phyloP scores from a whole-genome alignment of 1,140 invertebrate species.

The Listronotus oregonensis region DNA sequence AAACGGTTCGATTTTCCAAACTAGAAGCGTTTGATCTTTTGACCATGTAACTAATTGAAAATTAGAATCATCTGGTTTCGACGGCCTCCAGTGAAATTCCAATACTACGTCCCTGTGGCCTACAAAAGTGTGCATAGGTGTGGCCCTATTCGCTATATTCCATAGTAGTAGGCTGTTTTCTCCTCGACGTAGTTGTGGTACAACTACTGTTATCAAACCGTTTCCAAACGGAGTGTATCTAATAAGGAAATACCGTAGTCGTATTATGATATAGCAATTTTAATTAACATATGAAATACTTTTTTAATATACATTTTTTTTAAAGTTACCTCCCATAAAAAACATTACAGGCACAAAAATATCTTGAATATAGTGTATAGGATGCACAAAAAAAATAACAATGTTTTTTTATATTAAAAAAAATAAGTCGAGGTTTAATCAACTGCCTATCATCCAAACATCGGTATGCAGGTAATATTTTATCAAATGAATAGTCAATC shows the following conservation, averaged over 20 bases:
- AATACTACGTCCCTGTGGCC: conserved; percentile 93
- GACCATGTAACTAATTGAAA: conserved; percentile 95
- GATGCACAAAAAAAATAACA: too few relatives aligned
- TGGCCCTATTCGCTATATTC: conserved; percentile 72
- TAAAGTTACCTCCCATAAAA: too few relatives aligned
- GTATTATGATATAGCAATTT: not conserved
- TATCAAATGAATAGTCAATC: too few relatives aligned
- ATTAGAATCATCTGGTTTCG: conserved; percentile 65
- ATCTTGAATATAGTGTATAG: too few relatives aligned
- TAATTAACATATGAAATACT: not conserved
- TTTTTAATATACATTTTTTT: conserved; percentile 3
- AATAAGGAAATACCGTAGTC: not conserved
- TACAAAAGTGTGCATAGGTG: conserved; percentile 84
- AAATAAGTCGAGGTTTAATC: too few relatives aligned
- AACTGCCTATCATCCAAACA: too few relatives aligned
- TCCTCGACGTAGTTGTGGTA: conserved; percentile 79
- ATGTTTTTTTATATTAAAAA: too few relatives aligned
- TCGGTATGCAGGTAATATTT: too few relatives aligned
- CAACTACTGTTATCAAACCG: conserved; percentile 87
- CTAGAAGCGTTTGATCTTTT: conserved; percentile 87
- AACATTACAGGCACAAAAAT: too few relatives aligned
- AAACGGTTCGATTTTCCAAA: conserved; percentile 87
- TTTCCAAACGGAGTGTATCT: conserved; percentile 82
- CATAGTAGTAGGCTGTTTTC: conserved; percentile 84
- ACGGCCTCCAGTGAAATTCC: conserved; percentile 90